phyloP scores from a whole-genome alignment of 1,140 invertebrate genomes.

The Rhyzopertha dominica region DNA sequence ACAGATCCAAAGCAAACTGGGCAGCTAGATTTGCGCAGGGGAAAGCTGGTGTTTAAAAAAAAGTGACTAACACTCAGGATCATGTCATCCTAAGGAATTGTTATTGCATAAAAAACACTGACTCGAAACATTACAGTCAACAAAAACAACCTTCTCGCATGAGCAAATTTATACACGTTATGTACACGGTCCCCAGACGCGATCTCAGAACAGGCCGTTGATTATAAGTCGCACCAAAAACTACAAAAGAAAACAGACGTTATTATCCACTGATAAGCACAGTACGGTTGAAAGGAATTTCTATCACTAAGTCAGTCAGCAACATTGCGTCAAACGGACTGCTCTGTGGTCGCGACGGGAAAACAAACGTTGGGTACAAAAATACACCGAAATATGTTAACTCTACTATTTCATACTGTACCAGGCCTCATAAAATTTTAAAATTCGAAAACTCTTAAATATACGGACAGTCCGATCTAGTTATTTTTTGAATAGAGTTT shows the following conservation, averaged over 20 bases:
- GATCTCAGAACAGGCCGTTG: neutral
- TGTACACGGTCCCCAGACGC: conserved; percentile 35
- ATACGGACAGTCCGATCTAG: conserved; percentile 46
- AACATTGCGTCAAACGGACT: conserved; percentile 20
- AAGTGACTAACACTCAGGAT: conserved; percentile 8
- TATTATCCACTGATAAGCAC: conserved; percentile 27
- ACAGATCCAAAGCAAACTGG: conserved; percentile 12
- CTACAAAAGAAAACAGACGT: conserved; percentile 23
- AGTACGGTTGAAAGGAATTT: conserved; percentile 16
- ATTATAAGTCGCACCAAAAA: too few species aligned
- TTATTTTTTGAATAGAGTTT: conserved; percentile 38
- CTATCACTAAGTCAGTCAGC: conserved; percentile 43
- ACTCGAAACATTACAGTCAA: conserved; percentile 28
- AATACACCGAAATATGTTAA: conserved; percentile 45
- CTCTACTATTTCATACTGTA: conserved; percentile 42
- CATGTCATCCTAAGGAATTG: too few species aligned
- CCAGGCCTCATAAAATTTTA: conserved; percentile 46
- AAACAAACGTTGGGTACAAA: conserved; percentile 45
- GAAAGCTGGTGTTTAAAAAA: too few species aligned
- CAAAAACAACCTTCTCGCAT: conserved; percentile 47
- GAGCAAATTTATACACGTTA: conserved; percentile 46
- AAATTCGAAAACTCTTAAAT: conserved; percentile 46
- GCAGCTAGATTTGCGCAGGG: too few species aligned
- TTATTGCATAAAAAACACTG: conserved; percentile 28
- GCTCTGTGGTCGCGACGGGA: conserved; percentile 31